Evolutionary conservation across 1,140 invertebrate genomes (phyloP), one percentile per base, ranked within the genome.

Genomic region (Conus betulinus): DNA sequence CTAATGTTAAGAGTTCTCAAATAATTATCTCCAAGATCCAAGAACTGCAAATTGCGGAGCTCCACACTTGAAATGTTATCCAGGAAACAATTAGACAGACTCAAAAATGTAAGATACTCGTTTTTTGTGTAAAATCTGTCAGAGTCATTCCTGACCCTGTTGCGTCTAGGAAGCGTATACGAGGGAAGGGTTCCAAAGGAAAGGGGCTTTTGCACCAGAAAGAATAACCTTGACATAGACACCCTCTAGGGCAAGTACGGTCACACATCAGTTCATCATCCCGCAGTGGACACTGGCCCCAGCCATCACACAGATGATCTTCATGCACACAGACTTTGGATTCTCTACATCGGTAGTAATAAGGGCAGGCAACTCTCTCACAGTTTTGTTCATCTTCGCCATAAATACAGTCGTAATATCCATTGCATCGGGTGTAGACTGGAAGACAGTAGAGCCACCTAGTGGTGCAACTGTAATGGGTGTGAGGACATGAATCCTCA

Each of bases 201-300:
- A 83, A 51, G 0, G 25, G 20, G 25, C 27, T n/a, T 0, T 63
- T 53, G 53, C 88, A 88, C 6, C 71, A 85, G 71, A 78, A 67
- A 51, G 83, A 82, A 63, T 63, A 63, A 63, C 78, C 39, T 81
- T 53, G 39, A 81, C 85, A 90, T 5, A 67, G 39, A 74, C 88
- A 90, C 20, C 25, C 81, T 93, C 55, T 91, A 94, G 84, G 84
- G 51, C 84, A 85, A 0, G 6, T 67, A 0, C 20, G 7, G 20
- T 88, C 39, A 60, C 87, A 90, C 25, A 88, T 76, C 84, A 79
- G n/a, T 52, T 89, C 88, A 76, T 91, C 85, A 25, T 89, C 88
- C 39, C 67, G 55, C 25, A 85, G 83, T 78, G 87, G 88, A 88
- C 86, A 89, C 79, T 90, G 67, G 51, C n/a, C 20, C n/a, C 53